phyloP scores from a whole-genome alignment of 1,140 invertebrate genomes.

The Bombus picipes region DNA sequence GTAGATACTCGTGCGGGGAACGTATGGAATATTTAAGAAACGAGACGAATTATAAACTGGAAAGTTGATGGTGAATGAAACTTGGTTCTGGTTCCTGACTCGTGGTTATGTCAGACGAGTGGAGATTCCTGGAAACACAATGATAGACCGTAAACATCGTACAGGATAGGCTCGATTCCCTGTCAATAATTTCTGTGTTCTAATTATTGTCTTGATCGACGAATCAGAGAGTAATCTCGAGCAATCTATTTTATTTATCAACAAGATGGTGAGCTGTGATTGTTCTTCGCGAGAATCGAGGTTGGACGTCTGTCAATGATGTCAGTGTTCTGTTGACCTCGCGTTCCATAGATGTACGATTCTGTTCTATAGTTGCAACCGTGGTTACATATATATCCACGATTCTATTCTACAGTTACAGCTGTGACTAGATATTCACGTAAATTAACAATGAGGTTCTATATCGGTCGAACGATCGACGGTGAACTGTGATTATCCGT shows the following conservation, averaged over 20 bases:
- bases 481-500: conserved; percentile 13
- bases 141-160: neutral
- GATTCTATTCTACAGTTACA: neutral
- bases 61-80: neutral
- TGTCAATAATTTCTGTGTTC: neutral
- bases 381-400: neutral
- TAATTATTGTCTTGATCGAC: neutral
- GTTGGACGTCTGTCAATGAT: neutral
- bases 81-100: neutral
- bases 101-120: neutral
- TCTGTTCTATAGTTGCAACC: neutral
- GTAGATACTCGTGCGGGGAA: neutral
- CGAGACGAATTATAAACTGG: neutral
- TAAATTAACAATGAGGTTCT: neutral
- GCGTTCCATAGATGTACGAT: neutral
- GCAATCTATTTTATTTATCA: neutral
- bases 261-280: neutral
- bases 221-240: neutral
- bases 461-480: neutral
- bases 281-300: neutral
- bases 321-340: neutral
- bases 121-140: neutral
- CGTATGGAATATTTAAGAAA: neutral
- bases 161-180: neutral
- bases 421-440: neutral